Evolutionary conservation across 1,140 invertebrate species (phyloP).

Genomic region (Ganaspis sp.): DNA sequence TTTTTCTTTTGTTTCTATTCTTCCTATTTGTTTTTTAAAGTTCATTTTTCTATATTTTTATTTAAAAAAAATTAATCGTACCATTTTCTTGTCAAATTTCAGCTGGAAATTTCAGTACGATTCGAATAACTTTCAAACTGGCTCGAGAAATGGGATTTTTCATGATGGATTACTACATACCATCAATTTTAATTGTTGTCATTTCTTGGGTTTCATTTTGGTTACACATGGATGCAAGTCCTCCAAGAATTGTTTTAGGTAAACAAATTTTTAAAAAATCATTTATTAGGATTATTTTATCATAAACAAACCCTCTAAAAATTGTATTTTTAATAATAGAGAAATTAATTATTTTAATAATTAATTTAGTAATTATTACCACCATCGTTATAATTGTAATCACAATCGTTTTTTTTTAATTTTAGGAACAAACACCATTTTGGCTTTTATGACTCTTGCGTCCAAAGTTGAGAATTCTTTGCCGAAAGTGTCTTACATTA

Average conservation of each 20-base stretch:
- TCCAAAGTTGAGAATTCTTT: slow-evolving; percentile 88
- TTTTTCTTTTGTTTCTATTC: too few relatives aligned
- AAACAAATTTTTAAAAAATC: slow-evolving; percentile 28
- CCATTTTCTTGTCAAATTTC: slow-evolving; percentile 67
- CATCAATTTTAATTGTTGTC: slow-evolving; percentile 90
- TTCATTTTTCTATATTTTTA: slow-evolving; percentile 18
- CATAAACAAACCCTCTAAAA: too few relatives aligned
- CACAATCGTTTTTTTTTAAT: slow-evolving; percentile 35
- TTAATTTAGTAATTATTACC: background rate
- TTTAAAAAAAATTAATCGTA: background rate
- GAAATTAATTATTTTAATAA: background rate
- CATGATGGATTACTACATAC: slow-evolving; percentile 92
- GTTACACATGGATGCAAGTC: slow-evolving; percentile 90
- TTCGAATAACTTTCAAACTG: slow-evolving; percentile 87
- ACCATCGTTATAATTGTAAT: background rate
- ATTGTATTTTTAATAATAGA: background rate
- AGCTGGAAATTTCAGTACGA: slow-evolving; percentile 89
- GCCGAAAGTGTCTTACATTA: slow-evolving; percentile 93
- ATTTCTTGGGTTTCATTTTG: slow-evolving; percentile 95
- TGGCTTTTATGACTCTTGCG: slow-evolving; percentile 91
- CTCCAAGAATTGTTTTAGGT: slow-evolving; percentile 88
- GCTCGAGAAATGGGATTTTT: slow-evolving; percentile 91
- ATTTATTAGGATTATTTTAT: too few relatives aligned
- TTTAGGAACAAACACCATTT: slow-evolving; percentile 88
- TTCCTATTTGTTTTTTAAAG: background rate